Conservation (phyloP, 2,113 vertebrate species). For the Eidolon helvum region DNA sequence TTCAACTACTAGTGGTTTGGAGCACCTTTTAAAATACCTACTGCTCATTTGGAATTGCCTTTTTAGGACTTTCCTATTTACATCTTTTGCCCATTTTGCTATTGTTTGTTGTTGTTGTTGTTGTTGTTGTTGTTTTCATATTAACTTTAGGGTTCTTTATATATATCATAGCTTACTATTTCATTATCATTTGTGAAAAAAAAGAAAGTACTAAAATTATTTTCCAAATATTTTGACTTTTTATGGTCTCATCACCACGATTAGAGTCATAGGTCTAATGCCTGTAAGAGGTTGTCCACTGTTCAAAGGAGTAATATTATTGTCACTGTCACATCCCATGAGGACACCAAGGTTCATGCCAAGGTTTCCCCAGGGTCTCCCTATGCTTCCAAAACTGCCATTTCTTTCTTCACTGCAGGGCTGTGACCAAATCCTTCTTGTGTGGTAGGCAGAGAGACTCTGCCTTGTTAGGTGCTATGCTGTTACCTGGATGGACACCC, state of each 20-base stretch:
- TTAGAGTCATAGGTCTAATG: not conserved
- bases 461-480: rapidly evolving
- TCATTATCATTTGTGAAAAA: not conserved
- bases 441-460: not conserved
- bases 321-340: not conserved
- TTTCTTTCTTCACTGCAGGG: no score
- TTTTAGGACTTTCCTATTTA: not conserved
- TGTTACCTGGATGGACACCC: not conserved
- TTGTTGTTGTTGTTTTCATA: not conserved
- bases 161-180: not conserved
- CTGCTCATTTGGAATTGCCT: not conserved
- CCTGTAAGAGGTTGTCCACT: no score
- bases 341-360: not conserved
- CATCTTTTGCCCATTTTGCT: not conserved
- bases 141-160: not conserved
- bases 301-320: not conserved
- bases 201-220: not conserved
- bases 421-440: not conserved
- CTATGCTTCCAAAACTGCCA: not conserved
- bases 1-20: not conserved
- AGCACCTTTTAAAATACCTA: not conserved
- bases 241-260: not conserved
- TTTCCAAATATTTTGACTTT: not conserved
- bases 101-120: not conserved
- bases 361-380: not conserved